Percentiles rank a stretch among this genome's conserved stretches.
Evolutionary conservation across 1,140 invertebrate species (phyloP).

Genomic region (Ephestia elutella): DNA sequence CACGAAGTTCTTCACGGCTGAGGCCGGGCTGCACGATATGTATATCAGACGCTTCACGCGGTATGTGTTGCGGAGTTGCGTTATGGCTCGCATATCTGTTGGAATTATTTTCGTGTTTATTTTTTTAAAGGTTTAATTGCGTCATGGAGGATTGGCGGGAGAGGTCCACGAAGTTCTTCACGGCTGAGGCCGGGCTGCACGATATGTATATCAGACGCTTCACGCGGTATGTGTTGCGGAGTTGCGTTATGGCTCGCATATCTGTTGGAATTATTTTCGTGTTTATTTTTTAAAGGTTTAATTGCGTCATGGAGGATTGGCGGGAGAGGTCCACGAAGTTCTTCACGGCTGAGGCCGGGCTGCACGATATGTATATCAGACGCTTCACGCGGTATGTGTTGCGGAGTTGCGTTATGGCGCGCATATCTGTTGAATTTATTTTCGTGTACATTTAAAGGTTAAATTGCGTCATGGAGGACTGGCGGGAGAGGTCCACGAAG

Average conservation of each 20-base stretch:
- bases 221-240: constrained; percentile 84
- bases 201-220: constrained; percentile 92
- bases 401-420: constrained; percentile 85
- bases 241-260: constrained; percentile 83
- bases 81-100: constrained; percentile 86
- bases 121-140: constrained; percentile 28
- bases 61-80: constrained; percentile 82
- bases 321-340: constrained; percentile 94
- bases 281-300: neutral
- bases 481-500: constrained; percentile 89
- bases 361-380: constrained; percentile 94
- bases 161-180: constrained; percentile 93
- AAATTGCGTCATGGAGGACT: constrained; percentile 72
- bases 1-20: constrained; percentile 92
- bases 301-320: constrained; percentile 83
- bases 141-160: constrained; percentile 86
- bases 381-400: constrained; percentile 83
- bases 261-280: constrained; percentile 69
- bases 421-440: constrained; percentile 77
- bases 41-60: constrained; percentile 89
- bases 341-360: constrained; percentile 86
- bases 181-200: constrained; percentile 89
- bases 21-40: constrained; percentile 92
- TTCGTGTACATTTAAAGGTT: neutral
- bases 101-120: neutral